phyloP scores from a whole-genome alignment of 2,797 vertebrate species.

The Muraenolepis orangiensis region DNA sequence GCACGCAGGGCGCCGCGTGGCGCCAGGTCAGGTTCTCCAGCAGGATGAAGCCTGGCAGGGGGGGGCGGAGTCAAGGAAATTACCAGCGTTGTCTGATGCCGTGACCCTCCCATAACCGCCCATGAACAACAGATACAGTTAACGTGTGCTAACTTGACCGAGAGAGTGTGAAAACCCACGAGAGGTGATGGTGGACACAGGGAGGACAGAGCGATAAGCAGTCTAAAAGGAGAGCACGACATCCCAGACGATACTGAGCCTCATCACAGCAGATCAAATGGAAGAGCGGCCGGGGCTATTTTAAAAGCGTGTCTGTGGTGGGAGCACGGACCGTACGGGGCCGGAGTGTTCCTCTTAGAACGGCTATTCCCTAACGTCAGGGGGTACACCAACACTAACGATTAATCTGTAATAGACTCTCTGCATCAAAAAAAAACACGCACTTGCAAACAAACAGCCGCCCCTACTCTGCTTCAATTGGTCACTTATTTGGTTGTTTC shows the following conservation, averaged over 20 bases:
- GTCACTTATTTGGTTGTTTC: no score
- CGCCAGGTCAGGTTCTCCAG: conserved; percentile 92
- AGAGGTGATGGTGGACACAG: neutral
- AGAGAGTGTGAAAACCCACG: neutral
- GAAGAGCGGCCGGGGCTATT: neutral
- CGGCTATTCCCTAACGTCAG: no score
- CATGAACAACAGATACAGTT: no score
- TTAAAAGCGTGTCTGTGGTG: neutral
- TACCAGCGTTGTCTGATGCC: neutral
- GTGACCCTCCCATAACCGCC: no score
- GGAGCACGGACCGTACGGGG: no score
- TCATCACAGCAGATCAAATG: neutral
- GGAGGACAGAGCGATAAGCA: neutral
- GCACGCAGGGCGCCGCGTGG: conserved; percentile 86
- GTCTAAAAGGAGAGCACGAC: neutral
- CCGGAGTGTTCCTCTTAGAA: no score
- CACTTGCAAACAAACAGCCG: no score
- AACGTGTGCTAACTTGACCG: neutral
- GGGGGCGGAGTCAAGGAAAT: conserved; percentile 51
- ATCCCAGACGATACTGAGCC: neutral
- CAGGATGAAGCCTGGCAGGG: conserved; percentile 89
- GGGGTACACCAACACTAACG: no score
- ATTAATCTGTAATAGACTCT: no score
- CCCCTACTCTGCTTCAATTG: no score
- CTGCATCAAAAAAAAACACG: no score